Evolutionary conservation across 2,888 invertebrate genomes (phyloP).

Genomic region (Ceramica pisi): DNA sequence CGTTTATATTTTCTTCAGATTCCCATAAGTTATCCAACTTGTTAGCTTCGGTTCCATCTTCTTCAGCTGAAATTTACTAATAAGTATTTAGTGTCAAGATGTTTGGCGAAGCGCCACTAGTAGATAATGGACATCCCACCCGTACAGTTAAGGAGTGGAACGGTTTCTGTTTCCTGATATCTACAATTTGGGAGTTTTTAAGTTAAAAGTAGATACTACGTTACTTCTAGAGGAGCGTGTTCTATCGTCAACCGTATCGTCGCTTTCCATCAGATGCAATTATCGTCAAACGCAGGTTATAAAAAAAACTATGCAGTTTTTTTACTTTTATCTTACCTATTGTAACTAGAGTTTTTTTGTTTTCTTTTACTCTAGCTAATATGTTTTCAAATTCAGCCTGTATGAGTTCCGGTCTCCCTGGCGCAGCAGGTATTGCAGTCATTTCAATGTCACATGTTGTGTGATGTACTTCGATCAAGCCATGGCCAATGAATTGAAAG

Average conservation of each 20-base stretch:
- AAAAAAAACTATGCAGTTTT: neutral
- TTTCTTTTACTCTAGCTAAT: constrained; percentile 67
- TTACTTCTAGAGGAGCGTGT: too few species aligned
- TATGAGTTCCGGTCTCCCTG: constrained; percentile 68
- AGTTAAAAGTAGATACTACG: too few species aligned
- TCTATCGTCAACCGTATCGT: too few species aligned
- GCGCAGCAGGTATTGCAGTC: constrained; percentile 64
- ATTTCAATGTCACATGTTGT: constrained; percentile 76
- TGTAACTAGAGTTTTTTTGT: constrained; percentile 55
- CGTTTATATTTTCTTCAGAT: constrained; percentile 47
- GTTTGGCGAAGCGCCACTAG: too few species aligned
- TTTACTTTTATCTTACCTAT: constrained; percentile 28
- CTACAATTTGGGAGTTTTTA: too few species aligned
- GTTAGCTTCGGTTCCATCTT: constrained; percentile 19
- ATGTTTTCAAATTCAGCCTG: constrained; percentile 67
- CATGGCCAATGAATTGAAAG: constrained; percentile 74
- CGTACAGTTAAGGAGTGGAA: too few species aligned
- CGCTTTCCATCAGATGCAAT: too few species aligned
- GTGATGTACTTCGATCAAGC: constrained; percentile 71
- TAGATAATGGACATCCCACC: too few species aligned
- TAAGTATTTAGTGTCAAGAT: neutral
- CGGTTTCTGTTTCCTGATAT: too few species aligned
- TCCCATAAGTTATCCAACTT: constrained; percentile 71
- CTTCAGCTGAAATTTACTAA: constrained; percentile 11
- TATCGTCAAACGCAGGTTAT: too few species aligned